Base-by-base conservation (phyloP, 1,140 invertebrate genomes). In the Ectropis grisescens region DNA sequence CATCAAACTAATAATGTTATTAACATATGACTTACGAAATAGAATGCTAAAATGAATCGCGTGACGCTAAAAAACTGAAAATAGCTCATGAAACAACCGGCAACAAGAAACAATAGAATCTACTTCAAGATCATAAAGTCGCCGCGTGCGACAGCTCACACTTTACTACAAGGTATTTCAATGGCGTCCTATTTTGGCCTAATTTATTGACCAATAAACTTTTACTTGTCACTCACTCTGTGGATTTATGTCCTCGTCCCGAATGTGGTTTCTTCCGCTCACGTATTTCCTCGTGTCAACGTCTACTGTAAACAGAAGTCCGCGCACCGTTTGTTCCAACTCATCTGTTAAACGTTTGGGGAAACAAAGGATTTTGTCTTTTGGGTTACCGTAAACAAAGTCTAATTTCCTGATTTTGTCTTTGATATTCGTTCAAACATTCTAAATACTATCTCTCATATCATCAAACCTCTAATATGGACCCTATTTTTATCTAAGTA, bases 141-240 rank as follows among this genome's bases (percentile, higher is more conserved):
- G 27, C 65, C 58, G 54, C 40, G 41, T 68, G 70, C 43, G 70
- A 69, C 70, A 69, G 64, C 61, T 75, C 65, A 66, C 60, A 44
- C 47, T 70, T 68, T 57, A 71, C 60, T 37, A 34, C 61, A 58
- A 61, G 50, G 54, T 65, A 71, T 67, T 58, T 49, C 66, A 59
- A 68, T 67, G 58, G 35, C 51, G 48, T 26, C 32, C 67, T 74
- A 79, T 72, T 74, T 71, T 64, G 54, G 66, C 58, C 42, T 62
- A 74, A 72, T 80, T 80, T 80, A 80, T 70, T 62, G 64, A 51
- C 58, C 58, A 49, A 68, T 80, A 80, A 80, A 80, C 59, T 76
- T 75, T 74, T 55, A 69, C 61, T 72, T 80, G 72, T 80, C 75
- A 80, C 75, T 76, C 66, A 65, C 32, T 13, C 47, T 47, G 8